These are phyloP conservation scores for Dendrocincla fuliginosa DNA, from an alignment of 2,797 vertebrate species.

Conservation along the genomic window DNA sequence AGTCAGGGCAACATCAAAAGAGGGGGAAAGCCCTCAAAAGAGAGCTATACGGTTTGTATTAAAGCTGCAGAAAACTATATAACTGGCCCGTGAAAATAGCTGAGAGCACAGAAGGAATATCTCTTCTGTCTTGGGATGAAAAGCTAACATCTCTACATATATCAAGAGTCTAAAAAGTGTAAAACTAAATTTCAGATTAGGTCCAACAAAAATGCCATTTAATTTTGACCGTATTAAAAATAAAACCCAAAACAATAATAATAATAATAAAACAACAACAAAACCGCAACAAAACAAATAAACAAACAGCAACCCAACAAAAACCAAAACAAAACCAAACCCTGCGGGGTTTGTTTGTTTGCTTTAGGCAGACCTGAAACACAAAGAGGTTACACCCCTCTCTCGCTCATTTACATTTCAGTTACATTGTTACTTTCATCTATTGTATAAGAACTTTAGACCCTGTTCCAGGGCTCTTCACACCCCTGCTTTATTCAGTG, in stretches of 20 bases:
- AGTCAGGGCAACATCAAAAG: not conserved
- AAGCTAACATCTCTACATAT: not conserved
- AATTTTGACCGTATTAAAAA: not conserved
- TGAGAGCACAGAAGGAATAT: not conserved
- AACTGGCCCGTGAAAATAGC: not conserved
- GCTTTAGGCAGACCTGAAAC: not conserved
- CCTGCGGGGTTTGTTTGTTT: not conserved
- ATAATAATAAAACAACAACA: no score
- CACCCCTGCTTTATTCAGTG: not conserved
- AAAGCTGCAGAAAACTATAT: not conserved
- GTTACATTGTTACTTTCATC: not conserved
- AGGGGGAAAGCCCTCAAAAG: not conserved
- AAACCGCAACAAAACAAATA: no score
- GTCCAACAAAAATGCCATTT: not conserved
- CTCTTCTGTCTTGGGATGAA: not conserved
- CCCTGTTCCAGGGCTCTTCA: not conserved
- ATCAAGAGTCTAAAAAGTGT: fast-evolving
- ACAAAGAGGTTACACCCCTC: no score
- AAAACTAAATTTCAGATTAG: not conserved
- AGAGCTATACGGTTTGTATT: fast-evolving
- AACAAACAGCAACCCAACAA: no score
- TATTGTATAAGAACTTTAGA: not conserved
- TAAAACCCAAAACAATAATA: no score
- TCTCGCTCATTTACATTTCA: not conserved
- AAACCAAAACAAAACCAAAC: no score